Percentiles rank a stretch among this genome's conserved stretches.
Evolutionary conservation across 2,113 vertebrate genomes (phyloP).

Genomic region (Rhizomys pruinosus): DNA sequence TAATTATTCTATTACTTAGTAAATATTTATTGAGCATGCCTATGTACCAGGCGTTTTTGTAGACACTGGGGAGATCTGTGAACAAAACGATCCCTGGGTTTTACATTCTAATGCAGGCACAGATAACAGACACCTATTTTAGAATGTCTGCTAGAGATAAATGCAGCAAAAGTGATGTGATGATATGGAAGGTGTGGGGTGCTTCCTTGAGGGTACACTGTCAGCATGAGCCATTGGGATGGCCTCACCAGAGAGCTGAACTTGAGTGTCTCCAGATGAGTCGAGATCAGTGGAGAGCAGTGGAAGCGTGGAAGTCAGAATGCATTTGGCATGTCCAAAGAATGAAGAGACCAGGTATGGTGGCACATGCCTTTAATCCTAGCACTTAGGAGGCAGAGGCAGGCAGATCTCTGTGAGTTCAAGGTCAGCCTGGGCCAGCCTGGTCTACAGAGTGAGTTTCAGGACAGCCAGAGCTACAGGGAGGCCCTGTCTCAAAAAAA

Average conservation of each 20-base stretch:
- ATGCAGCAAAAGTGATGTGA: neutral
- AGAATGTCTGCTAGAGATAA: neutral
- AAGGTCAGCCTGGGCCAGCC: no score
- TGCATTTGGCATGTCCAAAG: neutral
- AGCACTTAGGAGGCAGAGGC: no score
- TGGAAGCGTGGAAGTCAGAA: neutral
- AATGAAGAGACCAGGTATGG: neutral
- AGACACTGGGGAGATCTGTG: neutral
- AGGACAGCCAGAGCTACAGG: no score
- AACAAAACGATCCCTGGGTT: neutral
- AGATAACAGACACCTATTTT: neutral
- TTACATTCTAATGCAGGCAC: neutral
- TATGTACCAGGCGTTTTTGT: neutral
- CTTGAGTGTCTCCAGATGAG: neutral
- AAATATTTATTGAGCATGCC: constrained; percentile 22
- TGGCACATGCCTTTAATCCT: no score
- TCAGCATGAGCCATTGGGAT: neutral
- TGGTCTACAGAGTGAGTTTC: no score
- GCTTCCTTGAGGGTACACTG: neutral
- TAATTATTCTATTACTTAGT: constrained; percentile 41
- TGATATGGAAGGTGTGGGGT: neutral
- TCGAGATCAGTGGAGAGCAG: neutral
- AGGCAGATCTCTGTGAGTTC: no score
- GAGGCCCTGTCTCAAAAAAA: no score
- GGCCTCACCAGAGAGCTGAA: neutral